A percentile compares a stretch with the other conserved stretches of the same genome.
Conservation (phyloP, 2,797 vertebrate genomes). For the Scolopax bukidnonensis region DNA sequence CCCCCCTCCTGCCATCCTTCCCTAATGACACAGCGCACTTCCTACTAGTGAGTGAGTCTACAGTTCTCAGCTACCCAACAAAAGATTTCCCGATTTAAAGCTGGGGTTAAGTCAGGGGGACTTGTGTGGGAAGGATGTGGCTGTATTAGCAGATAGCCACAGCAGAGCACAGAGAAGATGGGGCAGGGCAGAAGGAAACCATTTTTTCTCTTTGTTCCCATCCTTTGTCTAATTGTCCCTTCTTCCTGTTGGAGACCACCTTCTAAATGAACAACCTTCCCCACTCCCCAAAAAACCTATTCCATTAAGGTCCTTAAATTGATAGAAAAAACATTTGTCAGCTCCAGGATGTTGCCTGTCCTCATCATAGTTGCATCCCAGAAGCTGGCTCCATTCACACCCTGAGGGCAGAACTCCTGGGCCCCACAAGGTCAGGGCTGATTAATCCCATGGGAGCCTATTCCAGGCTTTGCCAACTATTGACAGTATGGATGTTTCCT, state of each 20-base stretch:
- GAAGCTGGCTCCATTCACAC: background rate
- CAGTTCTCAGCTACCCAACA: background rate
- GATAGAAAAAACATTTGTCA: background rate
- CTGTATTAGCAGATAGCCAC: background rate
- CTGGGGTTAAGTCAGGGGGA: background rate
- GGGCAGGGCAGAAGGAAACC: background rate
- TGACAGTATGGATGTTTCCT: background rate
- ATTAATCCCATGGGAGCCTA: accelerated
- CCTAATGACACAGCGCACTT: constrained; percentile 83
- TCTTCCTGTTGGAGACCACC: background rate
- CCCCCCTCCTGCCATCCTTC: constrained; percentile 86
- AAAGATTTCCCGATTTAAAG: background rate
- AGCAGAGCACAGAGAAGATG: background rate
- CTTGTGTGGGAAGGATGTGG: accelerated
- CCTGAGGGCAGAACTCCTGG: background rate
- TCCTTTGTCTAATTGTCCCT: background rate
- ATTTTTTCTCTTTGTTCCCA: background rate
- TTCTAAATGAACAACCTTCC: background rate
- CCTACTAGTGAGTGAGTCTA: constrained; percentile 81
- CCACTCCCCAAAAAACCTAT: background rate
- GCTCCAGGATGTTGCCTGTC: background rate
- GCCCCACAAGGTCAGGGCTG: background rate
- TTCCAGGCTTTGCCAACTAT: background rate
- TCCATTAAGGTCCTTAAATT: background rate
- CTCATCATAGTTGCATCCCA: background rate